A percentile compares a stretch with the other conserved stretches of the same genome.
phyloP scores from a whole-genome alignment of 1,140 invertebrate genomes.

The Papilio xuthus region DNA sequence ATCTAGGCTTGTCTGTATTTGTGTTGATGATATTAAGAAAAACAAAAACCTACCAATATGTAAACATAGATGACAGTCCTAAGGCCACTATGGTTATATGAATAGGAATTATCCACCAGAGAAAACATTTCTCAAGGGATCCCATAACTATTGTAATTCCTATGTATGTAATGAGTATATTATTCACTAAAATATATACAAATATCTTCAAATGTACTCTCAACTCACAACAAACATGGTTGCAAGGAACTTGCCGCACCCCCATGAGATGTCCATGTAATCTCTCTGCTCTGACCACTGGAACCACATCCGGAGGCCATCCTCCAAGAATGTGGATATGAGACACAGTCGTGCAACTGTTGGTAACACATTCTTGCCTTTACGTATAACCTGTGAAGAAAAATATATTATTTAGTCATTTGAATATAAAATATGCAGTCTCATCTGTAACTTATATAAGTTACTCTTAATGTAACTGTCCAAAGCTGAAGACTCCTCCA shows the following conservation, averaged over 20 bases:
- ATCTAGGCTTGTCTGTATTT: too few relatives aligned
- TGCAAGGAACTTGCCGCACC: conserved; percentile 96
- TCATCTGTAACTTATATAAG: background rate
- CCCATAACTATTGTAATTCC: too few relatives aligned
- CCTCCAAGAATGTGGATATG: conserved; percentile 99
- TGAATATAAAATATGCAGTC: background rate
- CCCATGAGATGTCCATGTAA: conserved; percentile 99
- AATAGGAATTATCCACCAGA: too few relatives aligned
- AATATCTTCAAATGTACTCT: conserved; percentile 7
- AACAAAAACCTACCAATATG: too few relatives aligned
- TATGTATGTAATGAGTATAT: too few relatives aligned
- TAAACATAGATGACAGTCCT: too few relatives aligned
- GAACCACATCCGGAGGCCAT: conserved; percentile 99
- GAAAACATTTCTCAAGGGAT: too few relatives aligned
- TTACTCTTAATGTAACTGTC: background rate
- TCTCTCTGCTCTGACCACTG: conserved; percentile 99
- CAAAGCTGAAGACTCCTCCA: background rate
- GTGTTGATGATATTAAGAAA: too few relatives aligned
- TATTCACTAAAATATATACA: background rate
- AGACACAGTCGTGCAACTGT: conserved; percentile 97
- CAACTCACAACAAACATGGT: conserved; percentile 88
- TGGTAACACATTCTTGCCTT: conserved; percentile 96
- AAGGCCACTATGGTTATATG: too few relatives aligned
- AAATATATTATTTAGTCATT: background rate
- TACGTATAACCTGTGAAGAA: conserved; percentile 90